Base-by-base conservation (phyloP, 2,797 vertebrate species). In the Ibycter americanus region DNA sequence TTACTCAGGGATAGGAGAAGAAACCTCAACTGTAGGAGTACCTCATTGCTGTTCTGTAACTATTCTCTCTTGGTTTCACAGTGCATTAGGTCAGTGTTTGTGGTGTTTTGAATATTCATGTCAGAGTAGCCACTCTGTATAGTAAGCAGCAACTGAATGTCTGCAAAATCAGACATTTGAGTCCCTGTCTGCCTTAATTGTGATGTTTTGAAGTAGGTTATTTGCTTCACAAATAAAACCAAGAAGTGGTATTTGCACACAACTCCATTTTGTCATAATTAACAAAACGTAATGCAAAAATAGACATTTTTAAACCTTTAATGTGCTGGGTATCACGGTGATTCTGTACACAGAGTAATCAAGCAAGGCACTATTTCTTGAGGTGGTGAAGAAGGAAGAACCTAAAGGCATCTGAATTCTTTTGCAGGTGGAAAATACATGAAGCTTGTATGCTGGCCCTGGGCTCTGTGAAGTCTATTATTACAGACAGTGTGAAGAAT, bases 401-500 rank as follows among this genome's bases (percentile, higher is more conserved):
- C 55, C 54, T 90, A 44, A 96, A 70, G 36, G 25, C 38, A 36
- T 85, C 29, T 83, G 38, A 87, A 93, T 68, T 94, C 52, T 93
- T 67, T 72, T 79, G 27, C 96, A 99, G 99, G 99, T 99, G 99
- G 99, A 99, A 99, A 97, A 98, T 99, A 84, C 99, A 99, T 2
- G 99, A 99, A 96, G 99, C 99, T 32, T 99, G 99, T 63, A 99
- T 99, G 99, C 96, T 99, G 97, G 99, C 99, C 20, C 97, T 99
- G 32, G 99, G 99, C 81, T 99, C 99, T 3, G 99, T 99, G 85
- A 99, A 99, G 97, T 99, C 99, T 72, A 98, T 99, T 92, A 98
- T 99, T 96, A 99, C 99, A 18, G 99, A 99, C 96, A 99, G 99
- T 4, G 99, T 99, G 95, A 99, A 99, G 97, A 99, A 98, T 12